These are phyloP conservation scores for Butastur rufipennis DNA, from an alignment of 2,113 vertebrate genomes.

Conservation along the genomic window DNA sequence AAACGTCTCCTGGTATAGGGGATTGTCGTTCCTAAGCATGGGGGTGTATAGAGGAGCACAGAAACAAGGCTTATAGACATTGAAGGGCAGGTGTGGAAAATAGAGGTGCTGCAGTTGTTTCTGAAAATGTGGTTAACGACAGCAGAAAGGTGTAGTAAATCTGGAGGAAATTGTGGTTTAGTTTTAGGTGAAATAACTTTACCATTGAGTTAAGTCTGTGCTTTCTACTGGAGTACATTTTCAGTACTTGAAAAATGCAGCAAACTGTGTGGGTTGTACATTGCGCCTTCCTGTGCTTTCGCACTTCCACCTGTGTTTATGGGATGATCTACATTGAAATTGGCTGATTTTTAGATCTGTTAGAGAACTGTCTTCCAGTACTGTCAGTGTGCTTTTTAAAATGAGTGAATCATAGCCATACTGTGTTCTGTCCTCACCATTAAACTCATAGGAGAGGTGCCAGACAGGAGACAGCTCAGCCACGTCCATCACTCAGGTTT, in stretches of 20 bases:
- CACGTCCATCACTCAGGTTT: not conserved
- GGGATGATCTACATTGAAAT: not conserved
- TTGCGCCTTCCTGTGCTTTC: not conserved
- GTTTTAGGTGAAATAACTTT: not conserved
- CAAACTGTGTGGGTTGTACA: not conserved
- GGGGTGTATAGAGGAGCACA: not conserved
- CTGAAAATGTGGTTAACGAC: not conserved
- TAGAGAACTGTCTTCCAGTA: not conserved
- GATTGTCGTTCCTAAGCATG: not conserved
- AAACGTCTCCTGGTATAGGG: not conserved
- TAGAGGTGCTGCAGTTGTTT: not conserved
- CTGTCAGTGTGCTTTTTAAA: not conserved
- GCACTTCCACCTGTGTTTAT: not conserved
- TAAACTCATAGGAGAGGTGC: not conserved
- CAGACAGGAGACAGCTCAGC: not conserved
- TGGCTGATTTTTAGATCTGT: not conserved
- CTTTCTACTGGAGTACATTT: not conserved
- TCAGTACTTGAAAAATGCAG: not conserved
- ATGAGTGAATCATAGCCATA: not conserved
- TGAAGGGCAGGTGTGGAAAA: not conserved
- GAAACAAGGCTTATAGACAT: not conserved
- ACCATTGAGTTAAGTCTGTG: not conserved
- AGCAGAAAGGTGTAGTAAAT: not conserved
- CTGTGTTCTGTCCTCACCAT: not conserved
- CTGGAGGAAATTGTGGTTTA: constrained; percentile 41